phyloP scores from a whole-genome alignment of 1,140 invertebrate genomes.

The Orussus abietinus region DNA sequence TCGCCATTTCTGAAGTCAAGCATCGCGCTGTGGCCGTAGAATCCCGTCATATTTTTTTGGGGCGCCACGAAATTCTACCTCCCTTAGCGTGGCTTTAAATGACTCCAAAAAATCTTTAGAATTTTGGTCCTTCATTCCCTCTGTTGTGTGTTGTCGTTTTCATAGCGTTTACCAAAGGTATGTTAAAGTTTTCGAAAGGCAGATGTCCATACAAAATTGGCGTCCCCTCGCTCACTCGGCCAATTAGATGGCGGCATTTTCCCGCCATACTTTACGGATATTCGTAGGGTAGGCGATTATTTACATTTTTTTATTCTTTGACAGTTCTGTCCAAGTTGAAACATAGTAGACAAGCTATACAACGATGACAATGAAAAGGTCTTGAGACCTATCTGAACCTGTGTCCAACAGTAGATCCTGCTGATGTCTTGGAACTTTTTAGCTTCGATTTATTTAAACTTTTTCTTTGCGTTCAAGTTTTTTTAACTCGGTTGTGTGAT shows the following conservation, averaged over 20 bases:
- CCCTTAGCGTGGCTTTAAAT: constrained; percentile 4
- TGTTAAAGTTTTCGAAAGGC: constrained; percentile 17
- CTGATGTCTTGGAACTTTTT: background rate
- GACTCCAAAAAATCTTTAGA: background rate
- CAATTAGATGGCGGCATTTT: constrained; percentile 29
- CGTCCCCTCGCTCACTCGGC: constrained; percentile 16
- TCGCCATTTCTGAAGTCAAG: background rate
- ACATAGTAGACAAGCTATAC: background rate
- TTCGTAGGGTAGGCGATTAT: constrained; percentile 22
- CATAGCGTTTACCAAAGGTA: too few relatives aligned
- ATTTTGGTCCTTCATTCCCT: background rate
- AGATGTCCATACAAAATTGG: constrained; percentile 22
- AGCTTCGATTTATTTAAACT: constrained; percentile 5
- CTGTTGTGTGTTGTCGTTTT: background rate
- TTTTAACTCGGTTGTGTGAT: background rate
- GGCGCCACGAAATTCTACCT: constrained; percentile 11
- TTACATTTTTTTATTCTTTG: background rate
- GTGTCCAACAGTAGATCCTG: background rate
- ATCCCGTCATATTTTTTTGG: constrained; percentile 10
- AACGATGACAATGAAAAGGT: background rate
- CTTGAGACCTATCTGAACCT: constrained; percentile 1
- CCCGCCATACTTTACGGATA: constrained; percentile 26
- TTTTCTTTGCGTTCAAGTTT: background rate
- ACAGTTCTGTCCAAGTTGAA: background rate
- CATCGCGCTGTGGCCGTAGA: constrained; percentile 2